phyloP scores from a whole-genome alignment of 2,113 vertebrate genomes.

The Eupsittula cactorum region DNA sequence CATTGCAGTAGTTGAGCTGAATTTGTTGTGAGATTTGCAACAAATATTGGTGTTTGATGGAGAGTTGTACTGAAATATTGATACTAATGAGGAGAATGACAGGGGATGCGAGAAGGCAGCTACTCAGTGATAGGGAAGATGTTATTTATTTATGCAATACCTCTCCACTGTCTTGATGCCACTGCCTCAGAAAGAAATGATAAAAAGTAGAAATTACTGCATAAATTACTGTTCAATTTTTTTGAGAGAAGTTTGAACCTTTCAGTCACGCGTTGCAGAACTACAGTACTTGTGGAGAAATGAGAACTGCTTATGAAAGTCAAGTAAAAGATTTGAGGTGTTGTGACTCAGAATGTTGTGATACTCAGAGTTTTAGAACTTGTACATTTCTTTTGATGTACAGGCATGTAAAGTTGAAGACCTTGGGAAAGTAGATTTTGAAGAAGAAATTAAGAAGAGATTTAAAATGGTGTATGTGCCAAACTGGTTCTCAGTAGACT shows the following conservation, averaged over 20 bases:
- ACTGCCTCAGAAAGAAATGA: neutral
- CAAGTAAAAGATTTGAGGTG: neutral
- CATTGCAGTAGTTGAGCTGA: neutral
- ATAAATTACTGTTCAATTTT: neutral
- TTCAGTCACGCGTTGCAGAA: neutral
- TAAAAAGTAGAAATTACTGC: neutral
- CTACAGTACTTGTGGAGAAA: neutral
- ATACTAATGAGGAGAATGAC: neutral
- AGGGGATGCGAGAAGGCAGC: neutral
- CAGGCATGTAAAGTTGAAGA: conserved; percentile 98
- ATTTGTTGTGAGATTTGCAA: neutral
- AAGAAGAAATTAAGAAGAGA: conserved; percentile 97
- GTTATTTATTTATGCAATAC: neutral
- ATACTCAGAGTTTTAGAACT: neutral
- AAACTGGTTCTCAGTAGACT: conserved; percentile 99
- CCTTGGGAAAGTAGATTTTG: conserved; percentile 96
- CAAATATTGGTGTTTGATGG: neutral
- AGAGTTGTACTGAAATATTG: neutral
- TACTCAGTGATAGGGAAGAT: neutral
- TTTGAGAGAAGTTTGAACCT: neutral
- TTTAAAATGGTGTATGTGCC: conserved; percentile 99
- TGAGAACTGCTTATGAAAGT: neutral
- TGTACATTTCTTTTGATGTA: neutral
- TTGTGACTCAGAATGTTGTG: neutral
- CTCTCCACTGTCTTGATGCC: neutral